A percentile compares a stretch with the other conserved stretches of the same genome.
Evolutionary conservation across 2,113 vertebrate genomes (phyloP).

Genomic region (Hyaena hyaena): DNA sequence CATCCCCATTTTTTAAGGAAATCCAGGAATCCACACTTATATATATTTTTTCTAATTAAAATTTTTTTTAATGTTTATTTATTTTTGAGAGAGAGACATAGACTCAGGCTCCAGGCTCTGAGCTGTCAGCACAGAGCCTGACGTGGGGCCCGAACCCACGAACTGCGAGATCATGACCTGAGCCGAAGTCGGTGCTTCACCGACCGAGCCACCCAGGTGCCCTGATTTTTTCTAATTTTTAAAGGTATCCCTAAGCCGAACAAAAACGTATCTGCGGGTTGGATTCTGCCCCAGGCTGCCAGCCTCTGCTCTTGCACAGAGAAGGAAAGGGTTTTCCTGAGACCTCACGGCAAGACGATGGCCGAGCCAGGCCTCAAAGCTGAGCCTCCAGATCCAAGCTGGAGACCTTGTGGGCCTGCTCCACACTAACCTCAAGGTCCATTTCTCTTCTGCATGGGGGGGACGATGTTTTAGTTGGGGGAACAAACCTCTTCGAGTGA

Average conservation of each 20-base stretch:
- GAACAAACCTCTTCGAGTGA: neutral
- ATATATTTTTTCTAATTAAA: neutral
- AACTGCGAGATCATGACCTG: too few species aligned
- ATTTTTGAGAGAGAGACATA: too few species aligned
- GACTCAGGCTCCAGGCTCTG: too few species aligned
- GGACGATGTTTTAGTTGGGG: neutral
- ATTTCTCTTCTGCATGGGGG: neutral
- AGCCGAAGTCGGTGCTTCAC: too few species aligned
- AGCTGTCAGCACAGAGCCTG: too few species aligned
- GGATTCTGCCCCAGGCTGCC: neutral
- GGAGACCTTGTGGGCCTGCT: neutral
- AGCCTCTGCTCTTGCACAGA: neutral
- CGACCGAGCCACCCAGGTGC: too few species aligned
- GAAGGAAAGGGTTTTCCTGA: neutral
- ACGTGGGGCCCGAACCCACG: too few species aligned
- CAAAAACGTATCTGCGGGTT: neutral
- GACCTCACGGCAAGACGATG: neutral
- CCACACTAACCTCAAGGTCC: neutral
- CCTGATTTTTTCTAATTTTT: neutral
- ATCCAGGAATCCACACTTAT: neutral
- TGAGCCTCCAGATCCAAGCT: neutral
- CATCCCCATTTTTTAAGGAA: neutral
- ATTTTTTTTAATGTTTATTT: too few species aligned
- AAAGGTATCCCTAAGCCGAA: neutral
- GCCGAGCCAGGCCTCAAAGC: neutral